Evolutionary conservation across 2,888 invertebrate genomes (phyloP), one percentile per base, ranked within the genome.

Genomic region (Belgica antarctica): DNA sequence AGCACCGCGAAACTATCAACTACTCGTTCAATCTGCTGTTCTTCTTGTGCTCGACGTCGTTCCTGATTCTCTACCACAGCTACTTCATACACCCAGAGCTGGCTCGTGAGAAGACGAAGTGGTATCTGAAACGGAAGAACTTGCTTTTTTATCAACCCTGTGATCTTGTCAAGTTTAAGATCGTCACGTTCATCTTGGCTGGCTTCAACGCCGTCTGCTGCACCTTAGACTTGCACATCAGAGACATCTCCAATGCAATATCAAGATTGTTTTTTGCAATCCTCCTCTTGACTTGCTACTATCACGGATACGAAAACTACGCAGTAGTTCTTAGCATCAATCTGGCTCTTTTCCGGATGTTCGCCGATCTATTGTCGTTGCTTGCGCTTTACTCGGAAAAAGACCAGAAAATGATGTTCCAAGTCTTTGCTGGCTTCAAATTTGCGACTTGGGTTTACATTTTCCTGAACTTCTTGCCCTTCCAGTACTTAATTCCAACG

Each of bases 401-500:
- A 70, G 75, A 78, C 2, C 77, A 77, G 73, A 75, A 76, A n/a
- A 72, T 77, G 34, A 73, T 79, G 4, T 78, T 77, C 73, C 78
- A 78, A 72, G 71, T 79, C 24, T 79, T 80, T 71, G 74, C 80
- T 31, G 78, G 77, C 1, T 65, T 80, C 1, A 76, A 79, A 10
- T 78, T 80, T 66, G 76, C 78, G 8, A 79, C 79, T 28, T 80
- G 77, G 77, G 75, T 77, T 8, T 76, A 79, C 72, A 77, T 79
- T 4, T 80, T 78, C 41, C 77, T 80, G 17, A 79, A 78, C 71
- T 73, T 78, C 57, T 71, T 80, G 61, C 80, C 80, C 4, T 80
- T 80, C 65, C 78, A 79, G 69, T 80, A 80, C 72, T 76, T 80
- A 22, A 75, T 80, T 70, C 80, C 80, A 24, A 80, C 80, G 34